Evolutionary conservation across 2,113 vertebrate genomes (phyloP).

Genomic region (Anas platyrhynchos): DNA sequence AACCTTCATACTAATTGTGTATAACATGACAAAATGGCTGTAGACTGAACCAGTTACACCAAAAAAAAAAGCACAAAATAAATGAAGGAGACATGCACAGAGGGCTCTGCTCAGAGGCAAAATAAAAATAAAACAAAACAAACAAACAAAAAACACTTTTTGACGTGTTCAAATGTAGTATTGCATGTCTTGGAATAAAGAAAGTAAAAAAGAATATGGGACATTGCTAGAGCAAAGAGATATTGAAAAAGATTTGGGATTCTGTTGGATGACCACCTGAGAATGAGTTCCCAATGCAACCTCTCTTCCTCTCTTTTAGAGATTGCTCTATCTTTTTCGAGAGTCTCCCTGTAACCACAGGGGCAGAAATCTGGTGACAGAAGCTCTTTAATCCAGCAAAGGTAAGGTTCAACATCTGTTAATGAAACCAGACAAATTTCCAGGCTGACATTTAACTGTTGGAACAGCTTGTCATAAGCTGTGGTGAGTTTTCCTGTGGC

Average conservation of each 20-base stretch:
- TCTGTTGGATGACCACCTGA: neutral
- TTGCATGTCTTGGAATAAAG: neutral
- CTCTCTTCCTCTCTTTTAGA: no score
- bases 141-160: neutral
- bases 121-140: no score
- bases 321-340: neutral
- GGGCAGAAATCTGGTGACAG: neutral
- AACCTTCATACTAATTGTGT: neutral
- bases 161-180: neutral
- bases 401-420: neutral
- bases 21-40: neutral
- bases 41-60: neutral
- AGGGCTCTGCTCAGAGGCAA: neutral
- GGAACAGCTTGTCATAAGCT: neutral
- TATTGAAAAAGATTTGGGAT: neutral
- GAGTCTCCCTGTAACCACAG: accelerated
- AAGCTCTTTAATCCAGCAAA: neutral
- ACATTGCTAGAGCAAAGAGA: neutral
- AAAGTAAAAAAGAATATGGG: neutral
- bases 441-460: neutral
- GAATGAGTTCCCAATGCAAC: neutral
- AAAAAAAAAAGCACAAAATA: neutral
- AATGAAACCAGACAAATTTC: neutral
- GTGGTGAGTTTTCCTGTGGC: neutral
- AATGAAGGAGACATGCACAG: neutral